Evolutionary conservation across 2,113 vertebrate species (phyloP), one percentile per base, ranked within the genome.

Genomic region (Passer domesticus): DNA sequence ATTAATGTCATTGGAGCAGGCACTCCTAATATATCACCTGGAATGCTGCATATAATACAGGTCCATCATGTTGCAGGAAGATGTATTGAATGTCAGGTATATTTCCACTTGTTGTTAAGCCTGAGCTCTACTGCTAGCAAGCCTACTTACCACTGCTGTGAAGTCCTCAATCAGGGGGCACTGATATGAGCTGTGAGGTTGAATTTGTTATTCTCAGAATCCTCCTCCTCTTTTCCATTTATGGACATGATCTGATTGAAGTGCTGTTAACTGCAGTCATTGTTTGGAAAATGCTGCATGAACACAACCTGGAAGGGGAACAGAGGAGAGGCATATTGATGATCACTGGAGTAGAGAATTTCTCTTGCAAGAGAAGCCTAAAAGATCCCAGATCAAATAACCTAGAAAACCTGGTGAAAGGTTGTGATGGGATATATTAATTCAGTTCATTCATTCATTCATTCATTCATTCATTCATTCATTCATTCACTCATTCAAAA

Each of bases 1-100:
- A 94, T 89, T 95, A 97, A 96, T 97, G 96, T 96, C 94, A 89
- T 64, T 95, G 89, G 83, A 94, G 73, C 76, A 89, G 91, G 92
- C 91, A 89, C 28, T 94, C 80, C 91, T 94, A 96, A 97, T 96
- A 97, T 73, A 95, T 95, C 96, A 94, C 21, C 84, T 75, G 58
- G 56, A 97, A 97, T 95, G 66, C 53, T 87, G 91, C 89, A 87
- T 89, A 89, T 89, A 95, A 91, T 92, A 68, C 69, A 87, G 84
- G 94, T 81, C 92, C 69, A 81, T 97, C 92, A 84, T 87, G 62
- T 91, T 94, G 30, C 2, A 76, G 87, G 69, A 94, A 94, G 92
- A 96, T 89, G 46, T 87, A 97, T 95, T 94, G 91, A 95, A 94
- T 89, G 89, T 95, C 92, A 91, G 81, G 62, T 82, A 27, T 60